Conservation (phyloP, 1,140 invertebrate genomes). For the Drosophila tani region DNA sequence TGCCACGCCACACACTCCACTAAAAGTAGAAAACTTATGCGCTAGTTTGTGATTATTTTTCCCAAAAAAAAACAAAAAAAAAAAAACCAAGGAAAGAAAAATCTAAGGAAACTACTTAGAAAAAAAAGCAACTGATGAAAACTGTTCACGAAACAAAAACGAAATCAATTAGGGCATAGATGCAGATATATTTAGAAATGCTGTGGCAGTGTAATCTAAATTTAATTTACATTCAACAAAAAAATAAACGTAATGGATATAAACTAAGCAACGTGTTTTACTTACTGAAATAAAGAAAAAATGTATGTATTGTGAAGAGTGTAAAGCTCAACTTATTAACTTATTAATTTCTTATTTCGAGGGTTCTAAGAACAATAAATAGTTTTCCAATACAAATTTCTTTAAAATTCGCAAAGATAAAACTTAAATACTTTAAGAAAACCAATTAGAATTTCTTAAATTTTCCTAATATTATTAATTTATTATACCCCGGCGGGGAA, state of each 20-base stretch:
- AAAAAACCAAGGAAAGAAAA: conserved; percentile 6
- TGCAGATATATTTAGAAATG: conserved; percentile 55
- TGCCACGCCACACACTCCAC: conserved; percentile 45
- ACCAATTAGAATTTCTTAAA: no score
- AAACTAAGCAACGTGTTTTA: conserved; percentile 20
- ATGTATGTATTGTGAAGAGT: not conserved
- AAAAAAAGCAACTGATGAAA: conserved; percentile 60
- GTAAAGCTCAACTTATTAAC: not conserved
- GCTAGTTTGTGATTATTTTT: conserved; percentile 66
- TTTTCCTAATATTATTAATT: no score
- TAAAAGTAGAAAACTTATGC: conserved; percentile 52
- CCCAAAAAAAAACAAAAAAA: conserved; percentile 32
- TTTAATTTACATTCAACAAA: conserved; percentile 66
- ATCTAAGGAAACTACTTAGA: conserved; percentile 9
- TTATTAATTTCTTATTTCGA: not conserved
- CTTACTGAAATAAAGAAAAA: not conserved
- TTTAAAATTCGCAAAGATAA: no score
- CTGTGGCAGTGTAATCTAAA: conserved; percentile 69
- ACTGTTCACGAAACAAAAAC: conserved; percentile 65
- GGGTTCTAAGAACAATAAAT: no score
- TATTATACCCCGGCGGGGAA: no score
- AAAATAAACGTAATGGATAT: conserved; percentile 61
- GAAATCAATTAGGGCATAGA: conserved; percentile 74
- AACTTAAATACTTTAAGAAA: no score
- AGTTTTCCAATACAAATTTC: no score